phyloP scores from a whole-genome alignment of 2,888 invertebrate genomes.

The Caenorhabditis sp. region DNA sequence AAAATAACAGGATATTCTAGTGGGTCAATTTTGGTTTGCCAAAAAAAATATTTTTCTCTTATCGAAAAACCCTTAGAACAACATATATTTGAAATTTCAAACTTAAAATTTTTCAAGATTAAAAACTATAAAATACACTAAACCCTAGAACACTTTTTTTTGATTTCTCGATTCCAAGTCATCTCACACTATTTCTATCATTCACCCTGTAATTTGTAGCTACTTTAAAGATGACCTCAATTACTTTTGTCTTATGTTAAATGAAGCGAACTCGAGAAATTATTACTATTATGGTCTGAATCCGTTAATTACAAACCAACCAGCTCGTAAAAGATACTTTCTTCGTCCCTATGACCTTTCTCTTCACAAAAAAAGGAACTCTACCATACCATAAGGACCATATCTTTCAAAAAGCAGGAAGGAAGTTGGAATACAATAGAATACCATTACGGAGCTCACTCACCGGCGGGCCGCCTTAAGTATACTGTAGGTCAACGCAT shows the following conservation, averaged over 20 bases:
- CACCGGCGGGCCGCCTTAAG: not conserved
- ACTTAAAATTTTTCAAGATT: too few species aligned
- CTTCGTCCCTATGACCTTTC: conserved; percentile 22
- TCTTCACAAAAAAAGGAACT: not conserved
- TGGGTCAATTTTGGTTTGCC: too few species aligned
- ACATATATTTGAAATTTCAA: too few species aligned
- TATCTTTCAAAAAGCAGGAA: not conserved
- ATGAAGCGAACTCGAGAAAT: not conserved
- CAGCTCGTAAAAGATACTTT: not conserved
- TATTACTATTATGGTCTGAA: not conserved
- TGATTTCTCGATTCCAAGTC: not conserved
- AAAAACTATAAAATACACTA: too few species aligned
- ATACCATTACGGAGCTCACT: conserved; percentile 16
- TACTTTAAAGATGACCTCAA: not conserved
- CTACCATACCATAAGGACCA: not conserved
- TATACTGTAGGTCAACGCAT: conserved; percentile 34
- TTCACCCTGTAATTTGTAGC: not conserved
- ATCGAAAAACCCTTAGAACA: too few species aligned
- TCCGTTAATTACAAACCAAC: not conserved
- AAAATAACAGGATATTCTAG: too few species aligned
- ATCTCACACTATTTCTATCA: not conserved
- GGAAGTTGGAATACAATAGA: conserved; percentile 44
- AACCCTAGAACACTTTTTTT: too few species aligned
- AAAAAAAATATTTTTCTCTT: too few species aligned
- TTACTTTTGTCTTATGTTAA: not conserved